Evolutionary conservation across 2,797 vertebrate species (phyloP).

Genomic region (Cirrhinus molitorella): DNA sequence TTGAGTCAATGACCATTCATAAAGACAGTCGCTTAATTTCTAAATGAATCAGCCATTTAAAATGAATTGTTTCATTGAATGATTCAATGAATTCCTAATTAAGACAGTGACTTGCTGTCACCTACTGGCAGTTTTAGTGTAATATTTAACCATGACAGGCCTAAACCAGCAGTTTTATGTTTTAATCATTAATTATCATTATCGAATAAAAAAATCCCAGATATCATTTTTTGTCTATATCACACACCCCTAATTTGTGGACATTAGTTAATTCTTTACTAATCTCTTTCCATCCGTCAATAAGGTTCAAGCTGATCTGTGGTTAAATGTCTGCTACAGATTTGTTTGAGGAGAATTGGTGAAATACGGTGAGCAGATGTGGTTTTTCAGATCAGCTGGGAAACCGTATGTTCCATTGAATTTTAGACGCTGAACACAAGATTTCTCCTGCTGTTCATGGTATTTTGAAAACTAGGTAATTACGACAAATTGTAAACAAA

Average conservation of each 20-base stretch:
- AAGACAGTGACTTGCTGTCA: no score
- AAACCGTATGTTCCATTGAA: background rate
- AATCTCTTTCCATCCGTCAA: background rate
- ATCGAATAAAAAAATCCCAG: no score
- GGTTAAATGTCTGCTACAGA: background rate
- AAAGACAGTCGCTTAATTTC: no score
- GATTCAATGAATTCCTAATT: no score
- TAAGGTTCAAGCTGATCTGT: background rate
- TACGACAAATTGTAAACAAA: background rate
- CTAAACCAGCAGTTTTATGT: no score
- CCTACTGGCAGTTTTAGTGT: no score
- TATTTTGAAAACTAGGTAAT: background rate
- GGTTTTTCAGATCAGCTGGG: background rate
- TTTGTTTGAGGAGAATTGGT: background rate
- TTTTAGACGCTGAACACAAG: background rate
- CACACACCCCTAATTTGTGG: background rate
- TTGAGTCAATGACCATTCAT: no score
- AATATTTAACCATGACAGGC: no score
- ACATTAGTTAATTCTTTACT: background rate
- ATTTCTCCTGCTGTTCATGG: background rate
- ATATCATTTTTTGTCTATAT: no score
- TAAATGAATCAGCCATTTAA: no score
- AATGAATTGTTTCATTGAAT: no score
- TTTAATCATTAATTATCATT: no score
- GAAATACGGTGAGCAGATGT: background rate